These are phyloP conservation scores for Nemoura dubitans DNA, from an alignment of 2,888 invertebrate species.

Conservation along the genomic window DNA sequence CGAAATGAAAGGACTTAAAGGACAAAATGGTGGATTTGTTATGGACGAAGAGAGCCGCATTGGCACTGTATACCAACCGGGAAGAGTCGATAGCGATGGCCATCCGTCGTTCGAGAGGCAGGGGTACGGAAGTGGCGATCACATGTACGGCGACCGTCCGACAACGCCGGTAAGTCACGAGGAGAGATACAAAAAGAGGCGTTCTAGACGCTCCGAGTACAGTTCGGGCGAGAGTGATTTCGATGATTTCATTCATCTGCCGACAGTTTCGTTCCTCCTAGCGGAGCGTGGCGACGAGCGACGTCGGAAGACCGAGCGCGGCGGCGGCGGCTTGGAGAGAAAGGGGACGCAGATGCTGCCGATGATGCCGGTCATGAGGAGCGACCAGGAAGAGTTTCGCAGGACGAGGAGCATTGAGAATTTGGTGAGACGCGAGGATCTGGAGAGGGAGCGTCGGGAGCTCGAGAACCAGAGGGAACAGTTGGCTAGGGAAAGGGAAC, in stretches of 20 bases:
- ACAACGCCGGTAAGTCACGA: constrained; percentile 29
- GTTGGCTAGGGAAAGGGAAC: constrained; percentile 22
- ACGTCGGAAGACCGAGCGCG: not conserved
- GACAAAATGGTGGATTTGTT: not conserved
- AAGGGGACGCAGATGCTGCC: constrained; percentile 41
- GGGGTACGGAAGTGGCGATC: not conserved
- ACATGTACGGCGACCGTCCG: not conserved
- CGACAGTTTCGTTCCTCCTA: constrained; percentile 44
- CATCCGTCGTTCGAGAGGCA: no score
- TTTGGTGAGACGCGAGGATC: constrained; percentile 9
- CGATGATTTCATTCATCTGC: constrained; percentile 42
- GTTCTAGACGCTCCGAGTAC: constrained; percentile 1
- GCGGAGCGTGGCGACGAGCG: constrained; percentile 42
- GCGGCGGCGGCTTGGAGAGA: not conserved
- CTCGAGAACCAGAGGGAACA: constrained; percentile 30
- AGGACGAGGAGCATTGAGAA: constrained; percentile 31
- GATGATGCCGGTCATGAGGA: constrained; percentile 41
- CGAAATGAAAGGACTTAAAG: not conserved
- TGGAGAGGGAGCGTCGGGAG: constrained; percentile 24
- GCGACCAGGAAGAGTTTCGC: constrained; percentile 5
- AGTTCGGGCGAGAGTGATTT: constrained; percentile 43
- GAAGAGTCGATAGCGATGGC: not conserved
- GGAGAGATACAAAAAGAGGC: not conserved
- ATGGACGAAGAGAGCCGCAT: not conserved
- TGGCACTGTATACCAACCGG: not conserved